These are phyloP conservation scores for Jordanella pulchra DNA, from an alignment of 2,797 vertebrate genomes.

Conservation along the genomic window DNA sequence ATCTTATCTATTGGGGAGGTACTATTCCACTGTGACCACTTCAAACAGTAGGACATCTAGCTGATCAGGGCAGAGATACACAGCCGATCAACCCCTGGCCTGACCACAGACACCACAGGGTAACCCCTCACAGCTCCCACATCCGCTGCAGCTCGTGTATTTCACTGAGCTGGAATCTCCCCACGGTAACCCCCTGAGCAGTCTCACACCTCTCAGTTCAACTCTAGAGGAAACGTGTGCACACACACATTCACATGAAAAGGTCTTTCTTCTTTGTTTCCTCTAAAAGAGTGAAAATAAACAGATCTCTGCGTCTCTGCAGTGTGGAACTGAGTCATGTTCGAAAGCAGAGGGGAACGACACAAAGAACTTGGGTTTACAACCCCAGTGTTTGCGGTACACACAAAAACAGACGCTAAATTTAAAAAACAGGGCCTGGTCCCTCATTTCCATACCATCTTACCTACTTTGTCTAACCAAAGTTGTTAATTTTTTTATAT, in stretches of 20 bases:
- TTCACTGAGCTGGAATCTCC: slow-evolving; percentile 71
- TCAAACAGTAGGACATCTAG: slow-evolving; percentile 36
- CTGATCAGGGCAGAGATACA: slow-evolving; percentile 39
- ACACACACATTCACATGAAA: background rate
- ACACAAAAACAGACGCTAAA: slow-evolving; percentile 24
- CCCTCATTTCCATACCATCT: slow-evolving; percentile 38
- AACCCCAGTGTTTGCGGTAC: slow-evolving; percentile 26
- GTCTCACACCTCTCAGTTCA: slow-evolving; percentile 38
- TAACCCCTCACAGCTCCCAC: slow-evolving; percentile 63
- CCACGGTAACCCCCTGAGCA: slow-evolving; percentile 66
- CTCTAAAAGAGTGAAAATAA: slow-evolving; percentile 39
- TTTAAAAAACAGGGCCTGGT: slow-evolving; percentile 19
- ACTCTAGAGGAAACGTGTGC: slow-evolving; percentile 18
- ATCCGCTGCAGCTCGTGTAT: slow-evolving; percentile 47
- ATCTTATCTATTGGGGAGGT: slow-evolving; percentile 19
- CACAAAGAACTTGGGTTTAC: slow-evolving; percentile 45
- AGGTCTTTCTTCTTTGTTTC: slow-evolving; percentile 20
- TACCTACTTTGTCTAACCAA: slow-evolving; percentile 41
- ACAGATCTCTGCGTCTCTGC: slow-evolving; percentile 33
- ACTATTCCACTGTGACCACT: slow-evolving; percentile 39
- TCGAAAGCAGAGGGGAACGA: slow-evolving; percentile 31
- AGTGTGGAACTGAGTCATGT: slow-evolving; percentile 42
- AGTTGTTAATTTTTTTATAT: slow-evolving; percentile 17
- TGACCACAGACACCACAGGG: slow-evolving; percentile 64
- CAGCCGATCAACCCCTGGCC: slow-evolving; percentile 28